These are phyloP conservation scores for Psix sp. DNA, from an alignment of 1,140 invertebrate species.

Conservation along the genomic window DNA sequence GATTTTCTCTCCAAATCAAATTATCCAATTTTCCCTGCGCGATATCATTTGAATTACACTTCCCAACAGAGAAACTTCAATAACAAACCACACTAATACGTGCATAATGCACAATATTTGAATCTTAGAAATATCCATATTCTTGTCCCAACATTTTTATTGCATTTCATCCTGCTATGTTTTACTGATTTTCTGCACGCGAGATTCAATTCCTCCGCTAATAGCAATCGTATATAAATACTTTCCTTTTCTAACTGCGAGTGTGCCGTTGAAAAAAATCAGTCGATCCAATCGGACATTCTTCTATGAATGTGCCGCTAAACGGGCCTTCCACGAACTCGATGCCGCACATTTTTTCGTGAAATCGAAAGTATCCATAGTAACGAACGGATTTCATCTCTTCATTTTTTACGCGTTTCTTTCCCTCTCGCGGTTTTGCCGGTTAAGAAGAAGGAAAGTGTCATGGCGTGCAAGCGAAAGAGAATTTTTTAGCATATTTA, in stretches of 20 bases:
- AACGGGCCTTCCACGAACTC: slow-evolving; percentile 17
- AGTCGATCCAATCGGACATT: not conserved
- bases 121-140: slow-evolving; percentile 34
- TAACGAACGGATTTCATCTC: slow-evolving; percentile 33
- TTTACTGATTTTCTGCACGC: slow-evolving; percentile 36
- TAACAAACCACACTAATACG: not conserved
- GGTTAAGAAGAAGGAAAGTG: slow-evolving; percentile 25
- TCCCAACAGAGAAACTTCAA: slow-evolving; percentile 9
- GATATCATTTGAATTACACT: slow-evolving; percentile 1
- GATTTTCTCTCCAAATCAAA: not conserved
- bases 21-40: not conserved
- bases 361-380: slow-evolving; percentile 46
- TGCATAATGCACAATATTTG: slow-evolving; percentile 12
- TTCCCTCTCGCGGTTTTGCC: not conserved
- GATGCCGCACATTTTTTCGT: slow-evolving; percentile 13
- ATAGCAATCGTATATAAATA: not conserved
- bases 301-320: slow-evolving; percentile 2
- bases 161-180: slow-evolving; percentile 10
- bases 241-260: not conserved
- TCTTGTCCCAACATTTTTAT: slow-evolving; percentile 2
- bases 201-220: not conserved
- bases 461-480: slow-evolving; percentile 37
- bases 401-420: slow-evolving; percentile 8
- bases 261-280: slow-evolving; percentile 11
- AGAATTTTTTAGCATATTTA: slow-evolving; percentile 54